Base-by-base conservation (phyloP, 37 sponge, comb jelly and placozoan genomes). In the Hexactinellida sp. region DNA sequence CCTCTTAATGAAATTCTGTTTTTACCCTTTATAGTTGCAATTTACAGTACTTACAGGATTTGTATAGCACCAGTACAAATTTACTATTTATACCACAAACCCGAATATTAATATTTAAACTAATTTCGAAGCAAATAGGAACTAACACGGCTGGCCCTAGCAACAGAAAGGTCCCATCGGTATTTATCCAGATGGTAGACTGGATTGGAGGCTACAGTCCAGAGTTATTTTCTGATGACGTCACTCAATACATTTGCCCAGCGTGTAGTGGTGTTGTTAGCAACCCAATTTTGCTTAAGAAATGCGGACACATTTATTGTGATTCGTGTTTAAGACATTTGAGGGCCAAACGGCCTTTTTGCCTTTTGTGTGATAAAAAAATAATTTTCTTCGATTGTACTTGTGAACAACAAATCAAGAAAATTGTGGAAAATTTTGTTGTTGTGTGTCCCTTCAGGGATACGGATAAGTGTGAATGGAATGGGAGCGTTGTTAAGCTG, bases 161-260 rank as follows among this genome's bases (percentile, higher is more conserved):
- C 76, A 63, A 63, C 76, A 1, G 13, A 7, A 63, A 63, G 5
- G 5, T 63, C 76, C 76, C 76, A 63, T 63, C 76, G 76, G 76
- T 63, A 63, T 63, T 63, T n/a, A n/a, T 63, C 3, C 76, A 63
- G 76, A 63, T 63, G 76, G 76, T 63, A 32, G 76, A 63, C 30
- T 63, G 76, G 76, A n/a, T 32, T 3, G 76, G 76, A 25, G 76
- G 76, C 19, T 63, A 63, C 13, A 63, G 76, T 63, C 76, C 76
- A 25, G 76, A 63, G 34, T 23, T 63, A 7, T 63, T 63, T 23
- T 21, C 76, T 21, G 76, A 63, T n/a, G 76, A 63, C 76, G 30
- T n/a, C 76, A 63, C 21, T 10, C 76, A 63, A 63, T 63, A 21
- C 13, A 63, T 63, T 25, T 63, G 76, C 13, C 76, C 76, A 10